These are phyloP conservation scores for Acrobasis consociella DNA, from an alignment of 2,888 invertebrate genomes.

Conservation along the genomic window DNA sequence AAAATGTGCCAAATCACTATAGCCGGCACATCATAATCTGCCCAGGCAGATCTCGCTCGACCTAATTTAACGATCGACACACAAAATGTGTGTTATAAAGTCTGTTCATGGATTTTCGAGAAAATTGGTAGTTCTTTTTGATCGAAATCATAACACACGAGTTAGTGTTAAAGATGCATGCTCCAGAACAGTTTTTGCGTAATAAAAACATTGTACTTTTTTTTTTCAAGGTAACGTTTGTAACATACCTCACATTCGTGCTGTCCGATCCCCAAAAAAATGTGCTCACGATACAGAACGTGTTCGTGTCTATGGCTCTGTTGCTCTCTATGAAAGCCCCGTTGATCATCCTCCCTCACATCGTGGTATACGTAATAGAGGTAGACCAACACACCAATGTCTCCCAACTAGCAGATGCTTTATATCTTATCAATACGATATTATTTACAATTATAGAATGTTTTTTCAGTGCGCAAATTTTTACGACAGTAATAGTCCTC, in stretches of 20 bases:
- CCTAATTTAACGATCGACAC: too few relatives aligned
- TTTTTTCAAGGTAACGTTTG: conserved; percentile 85
- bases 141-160: background rate
- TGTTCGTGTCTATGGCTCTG: conserved; percentile 93
- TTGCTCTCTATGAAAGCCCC: conserved; percentile 65
- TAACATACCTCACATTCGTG: conserved; percentile 87
- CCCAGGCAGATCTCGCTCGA: too few relatives aligned
- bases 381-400: conserved; percentile 1
- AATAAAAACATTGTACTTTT: conserved; percentile 37
- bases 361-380: conserved; percentile 9
- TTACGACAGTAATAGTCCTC: too few relatives aligned
- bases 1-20: too few relatives aligned
- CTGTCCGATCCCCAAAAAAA: conserved; percentile 85
- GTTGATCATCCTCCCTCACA: conserved; percentile 6
- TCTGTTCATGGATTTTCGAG: too few relatives aligned
- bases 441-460: background rate
- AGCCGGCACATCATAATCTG: too few relatives aligned
- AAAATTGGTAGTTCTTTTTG: background rate
- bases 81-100: too few relatives aligned
- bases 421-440: conserved; percentile 7
- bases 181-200: background rate
- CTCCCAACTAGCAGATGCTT: background rate
- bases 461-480: too few relatives aligned
- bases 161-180: background rate
- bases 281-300: conserved; percentile 89